These are phyloP conservation scores for Meteorus sp. DNA, from an alignment of 1,140 invertebrate genomes.

Conservation along the genomic window DNA sequence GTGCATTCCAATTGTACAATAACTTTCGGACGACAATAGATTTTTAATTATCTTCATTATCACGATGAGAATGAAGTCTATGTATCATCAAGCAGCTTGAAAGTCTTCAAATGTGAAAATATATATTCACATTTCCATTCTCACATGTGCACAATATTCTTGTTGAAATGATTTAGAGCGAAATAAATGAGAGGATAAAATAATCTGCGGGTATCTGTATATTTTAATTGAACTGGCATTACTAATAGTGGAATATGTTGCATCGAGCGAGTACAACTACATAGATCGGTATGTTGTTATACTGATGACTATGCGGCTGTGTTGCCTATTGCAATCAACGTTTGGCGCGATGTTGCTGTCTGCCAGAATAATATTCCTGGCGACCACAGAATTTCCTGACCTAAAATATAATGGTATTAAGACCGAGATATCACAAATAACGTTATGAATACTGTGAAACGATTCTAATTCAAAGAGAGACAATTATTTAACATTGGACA, in stretches of 20 bases:
- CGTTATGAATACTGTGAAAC: slow-evolving; percentile 2
- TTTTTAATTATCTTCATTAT: too few relatives aligned
- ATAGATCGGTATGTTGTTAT: background rate
- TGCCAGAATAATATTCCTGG: slow-evolving; percentile 21
- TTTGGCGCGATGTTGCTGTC: slow-evolving; percentile 4
- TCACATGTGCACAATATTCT: too few relatives aligned
- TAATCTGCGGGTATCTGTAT: too few relatives aligned
- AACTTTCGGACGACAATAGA: too few relatives aligned
- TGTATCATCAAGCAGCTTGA: too few relatives aligned
- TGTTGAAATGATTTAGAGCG: too few relatives aligned
- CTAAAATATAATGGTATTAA: slow-evolving; percentile 20
- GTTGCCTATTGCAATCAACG: slow-evolving; percentile 10
- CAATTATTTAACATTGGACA: background rate
- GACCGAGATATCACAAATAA: slow-evolving; percentile 17
- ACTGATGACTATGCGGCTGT: background rate
- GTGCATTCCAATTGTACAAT: too few relatives aligned
- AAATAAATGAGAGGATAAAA: too few relatives aligned
- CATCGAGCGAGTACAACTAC: background rate
- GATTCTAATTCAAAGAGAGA: background rate
- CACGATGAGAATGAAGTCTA: too few relatives aligned
- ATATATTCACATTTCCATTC: too few relatives aligned
- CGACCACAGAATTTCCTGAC: slow-evolving; percentile 24
- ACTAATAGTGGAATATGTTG: background rate
- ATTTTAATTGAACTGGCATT: background rate
- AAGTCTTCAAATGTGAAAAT: too few relatives aligned